Base-by-base conservation (phyloP, 2,113 vertebrate species). In the Vanacampus margaritifer region DNA sequence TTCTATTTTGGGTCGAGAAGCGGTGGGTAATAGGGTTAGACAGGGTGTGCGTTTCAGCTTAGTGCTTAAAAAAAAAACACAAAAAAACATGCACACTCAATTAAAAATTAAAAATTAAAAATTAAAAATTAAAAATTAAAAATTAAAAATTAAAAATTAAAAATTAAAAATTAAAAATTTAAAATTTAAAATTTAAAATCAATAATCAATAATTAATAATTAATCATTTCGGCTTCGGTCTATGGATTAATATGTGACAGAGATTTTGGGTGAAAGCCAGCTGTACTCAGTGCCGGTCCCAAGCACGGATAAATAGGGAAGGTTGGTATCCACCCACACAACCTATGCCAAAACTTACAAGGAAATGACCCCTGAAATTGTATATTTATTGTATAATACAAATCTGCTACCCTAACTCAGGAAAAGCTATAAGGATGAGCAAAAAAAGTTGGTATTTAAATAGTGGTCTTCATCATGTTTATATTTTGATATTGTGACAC, bases 1-100 rank as follows among this genome's bases (percentile, higher is more conserved):
- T 51, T 54, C 82, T 89, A 89, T 90, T 88, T 87, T 79, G 82
- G 82, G 72, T 65, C 53, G 46, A 72, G 69, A 69, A 69, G 75
- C 65, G 73, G 72, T 60, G 68, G 68, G 68, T 83, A 70, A 81
- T 14, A 17, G 64, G 81, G 73, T 88, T 72, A 82, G 75, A 64
- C 58, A 83, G 83, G 86, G 80, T 83, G 78, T 89, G 75, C 57
- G 60, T 88, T 87, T 84, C 79, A 81, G 63, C 69, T 71, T 57
- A 26, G 53, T 46, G 39, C 75, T 26, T 26, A 14, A 26, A 54
- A 57, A 57, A 57, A 53, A 54, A 24, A 28, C n/a, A n/a, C n/a
- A 23, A 26, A 46, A 53, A 65, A 80, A 76, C 74, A 76, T 71
- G n/a, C 54, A 60, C 58, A 61, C 70, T 68, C 28, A n/a, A n/a